Percentiles rank a stretch among this genome's conserved stretches.
These are phyloP conservation scores for Oreocharis arfaki DNA, from an alignment of 2,113 vertebrate species.

Conservation along the genomic window DNA sequence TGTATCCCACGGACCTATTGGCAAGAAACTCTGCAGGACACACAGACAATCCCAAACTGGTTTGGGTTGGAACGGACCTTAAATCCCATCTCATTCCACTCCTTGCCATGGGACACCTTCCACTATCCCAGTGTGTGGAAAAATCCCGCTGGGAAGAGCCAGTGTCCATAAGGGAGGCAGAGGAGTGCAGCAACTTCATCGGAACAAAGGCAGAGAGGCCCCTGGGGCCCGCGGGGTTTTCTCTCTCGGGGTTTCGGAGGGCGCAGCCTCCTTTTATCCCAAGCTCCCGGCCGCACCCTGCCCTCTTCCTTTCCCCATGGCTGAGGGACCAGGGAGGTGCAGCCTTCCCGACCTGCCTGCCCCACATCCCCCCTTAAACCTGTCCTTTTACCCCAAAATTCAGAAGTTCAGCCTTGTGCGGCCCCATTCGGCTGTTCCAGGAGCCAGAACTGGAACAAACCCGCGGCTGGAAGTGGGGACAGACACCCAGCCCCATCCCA, in stretches of 20 bases:
- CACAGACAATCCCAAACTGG: fast-evolving
- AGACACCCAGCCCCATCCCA: neutral
- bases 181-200: neutral
- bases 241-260: fast-evolving
- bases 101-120: neutral
- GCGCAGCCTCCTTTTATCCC: neutral
- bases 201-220: neutral
- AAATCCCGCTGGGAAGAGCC: neutral
- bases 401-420: neutral
- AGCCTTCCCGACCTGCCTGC: neutral
- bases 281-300: fast-evolving
- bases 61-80: too few relatives aligned
- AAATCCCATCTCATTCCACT: too few relatives aligned
- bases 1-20: fast-evolving
- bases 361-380: neutral
- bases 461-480: neutral
- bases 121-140: neutral
- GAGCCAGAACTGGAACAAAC: neutral
- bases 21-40: neutral
- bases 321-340: neutral
- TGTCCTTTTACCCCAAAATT: neutral
- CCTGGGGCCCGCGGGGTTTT: neutral
- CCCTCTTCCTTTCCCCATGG: neutral
- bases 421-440: too few relatives aligned
- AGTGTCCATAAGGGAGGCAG: neutral